Conservation (phyloP, 2,797 vertebrate genomes). For the Onychomys leucogaster region DNA sequence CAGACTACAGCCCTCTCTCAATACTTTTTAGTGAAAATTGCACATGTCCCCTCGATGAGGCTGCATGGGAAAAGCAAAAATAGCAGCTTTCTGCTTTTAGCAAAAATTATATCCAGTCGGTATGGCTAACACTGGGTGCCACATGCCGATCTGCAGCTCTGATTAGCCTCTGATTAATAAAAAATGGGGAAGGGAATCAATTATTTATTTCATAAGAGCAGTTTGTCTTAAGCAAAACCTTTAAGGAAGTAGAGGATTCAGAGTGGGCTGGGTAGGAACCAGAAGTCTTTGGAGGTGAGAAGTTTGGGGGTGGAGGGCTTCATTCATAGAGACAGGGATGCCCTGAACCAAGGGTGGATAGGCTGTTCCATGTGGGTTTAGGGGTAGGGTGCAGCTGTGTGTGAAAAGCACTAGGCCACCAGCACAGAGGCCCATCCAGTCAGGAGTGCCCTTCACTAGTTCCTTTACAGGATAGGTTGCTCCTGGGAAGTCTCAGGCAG, state of each 20-base stretch:
- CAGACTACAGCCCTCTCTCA: background rate
- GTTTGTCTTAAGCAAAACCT: slow-evolving; percentile 80
- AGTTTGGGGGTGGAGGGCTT: background rate
- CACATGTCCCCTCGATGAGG: slow-evolving; percentile 73
- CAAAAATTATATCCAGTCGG: slow-evolving; percentile 68
- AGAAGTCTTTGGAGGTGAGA: background rate
- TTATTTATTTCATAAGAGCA: slow-evolving; percentile 84
- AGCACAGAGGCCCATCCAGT: background rate
- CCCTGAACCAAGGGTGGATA: background rate
- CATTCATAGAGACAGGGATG: accelerated
- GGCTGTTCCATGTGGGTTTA: background rate
- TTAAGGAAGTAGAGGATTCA: slow-evolving; percentile 60
- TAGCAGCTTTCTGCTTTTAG: slow-evolving; percentile 80
- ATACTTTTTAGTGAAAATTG: slow-evolving; percentile 49
- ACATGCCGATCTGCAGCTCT: slow-evolving; percentile 68
- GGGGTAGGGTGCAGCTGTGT: background rate
- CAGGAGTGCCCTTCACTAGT: background rate
- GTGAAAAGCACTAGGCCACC: background rate
- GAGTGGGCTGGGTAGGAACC: background rate
- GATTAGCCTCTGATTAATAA: slow-evolving; percentile 85
- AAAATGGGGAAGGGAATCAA: slow-evolving; percentile 80
- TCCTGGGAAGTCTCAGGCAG: background rate
- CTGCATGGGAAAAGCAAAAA: slow-evolving; percentile 71
- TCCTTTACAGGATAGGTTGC: background rate
- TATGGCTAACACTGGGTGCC: slow-evolving; percentile 71